Percentiles rank a stretch among this genome's conserved stretches.
Conservation (phyloP, 2,888 invertebrate genomes). For the Sycophila texana region DNA sequence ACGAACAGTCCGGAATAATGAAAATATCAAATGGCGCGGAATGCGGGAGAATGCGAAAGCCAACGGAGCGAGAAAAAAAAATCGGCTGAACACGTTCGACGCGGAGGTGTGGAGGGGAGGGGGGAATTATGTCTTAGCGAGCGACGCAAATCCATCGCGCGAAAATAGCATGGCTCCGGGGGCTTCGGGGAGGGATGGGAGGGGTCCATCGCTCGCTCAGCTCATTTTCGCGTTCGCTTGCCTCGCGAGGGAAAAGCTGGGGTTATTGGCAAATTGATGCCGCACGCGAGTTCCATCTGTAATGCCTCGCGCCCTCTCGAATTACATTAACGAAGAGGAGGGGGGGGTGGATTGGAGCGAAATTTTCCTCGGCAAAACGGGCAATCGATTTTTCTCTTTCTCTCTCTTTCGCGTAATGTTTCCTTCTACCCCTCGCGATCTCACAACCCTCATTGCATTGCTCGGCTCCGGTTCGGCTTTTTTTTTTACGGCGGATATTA, state of each 20-base stretch:
- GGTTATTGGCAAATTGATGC: slow-evolving; percentile 59
- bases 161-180: slow-evolving; percentile 7
- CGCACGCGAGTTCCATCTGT: slow-evolving; percentile 13
- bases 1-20: background rate
- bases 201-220: background rate
- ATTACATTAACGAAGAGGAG: slow-evolving; percentile 26
- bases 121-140: background rate
- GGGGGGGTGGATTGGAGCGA: background rate
- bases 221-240: slow-evolving; percentile 51
- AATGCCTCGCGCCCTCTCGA: background rate
- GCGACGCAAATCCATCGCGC: slow-evolving; percentile 14
- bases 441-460: background rate
- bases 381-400: background rate
- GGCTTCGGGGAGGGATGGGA: too few species aligned
- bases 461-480: background rate
- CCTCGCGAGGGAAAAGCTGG: slow-evolving; percentile 46
- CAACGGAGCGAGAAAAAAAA: too few species aligned
- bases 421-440: background rate
- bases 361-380: slow-evolving; percentile 1
- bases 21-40: slow-evolving; percentile 29
- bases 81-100: slow-evolving; percentile 2
- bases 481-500: slow-evolving; percentile 22
- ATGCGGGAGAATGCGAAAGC: background rate
- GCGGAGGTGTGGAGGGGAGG: background rate
- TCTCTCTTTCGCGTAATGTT: background rate